Conservation (phyloP, 23 tunicate genomes). For the Ciona savignyi region DNA sequence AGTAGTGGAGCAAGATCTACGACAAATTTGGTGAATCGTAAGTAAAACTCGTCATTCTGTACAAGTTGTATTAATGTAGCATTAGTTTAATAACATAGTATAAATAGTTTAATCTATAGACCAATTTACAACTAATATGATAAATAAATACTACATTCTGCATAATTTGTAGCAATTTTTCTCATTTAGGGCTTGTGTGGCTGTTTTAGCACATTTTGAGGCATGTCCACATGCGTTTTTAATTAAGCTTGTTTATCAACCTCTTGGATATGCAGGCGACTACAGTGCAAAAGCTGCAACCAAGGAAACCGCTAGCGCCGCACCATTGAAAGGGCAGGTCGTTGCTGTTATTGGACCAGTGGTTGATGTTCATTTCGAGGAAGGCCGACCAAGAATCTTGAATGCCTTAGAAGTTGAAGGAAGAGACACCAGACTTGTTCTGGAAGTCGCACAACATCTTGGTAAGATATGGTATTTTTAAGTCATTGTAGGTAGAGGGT, state of each 20-base stretch:
- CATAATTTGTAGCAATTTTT: background rate
- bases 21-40: conserved; percentile 18
- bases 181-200: too few species aligned
- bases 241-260: too few species aligned
- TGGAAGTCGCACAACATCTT: conserved; percentile 99
- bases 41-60: conserved; percentile 4
- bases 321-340: conserved; percentile 67
- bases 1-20: conserved; percentile 32
- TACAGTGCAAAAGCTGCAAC: conserved; percentile 46
- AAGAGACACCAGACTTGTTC: conserved; percentile 88
- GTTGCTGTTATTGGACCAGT: conserved; percentile 99
- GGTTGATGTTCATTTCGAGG: conserved; percentile 96
- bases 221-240: too few species aligned
- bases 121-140: too few species aligned
- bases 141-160: too few species aligned
- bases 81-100: too few species aligned
- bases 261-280: conserved; percentile 17
- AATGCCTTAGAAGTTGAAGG: conserved; percentile 99
- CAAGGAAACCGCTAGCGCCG: conserved; percentile 17
- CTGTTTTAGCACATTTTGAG: too few species aligned
- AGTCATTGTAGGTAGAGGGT: too few species aligned
- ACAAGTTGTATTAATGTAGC: too few species aligned
- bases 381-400: conserved; percentile 91
- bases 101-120: too few species aligned
- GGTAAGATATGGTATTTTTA: too few species aligned